phyloP scores from a whole-genome alignment of 2,797 vertebrate species.

The Urophycis tenuis region DNA sequence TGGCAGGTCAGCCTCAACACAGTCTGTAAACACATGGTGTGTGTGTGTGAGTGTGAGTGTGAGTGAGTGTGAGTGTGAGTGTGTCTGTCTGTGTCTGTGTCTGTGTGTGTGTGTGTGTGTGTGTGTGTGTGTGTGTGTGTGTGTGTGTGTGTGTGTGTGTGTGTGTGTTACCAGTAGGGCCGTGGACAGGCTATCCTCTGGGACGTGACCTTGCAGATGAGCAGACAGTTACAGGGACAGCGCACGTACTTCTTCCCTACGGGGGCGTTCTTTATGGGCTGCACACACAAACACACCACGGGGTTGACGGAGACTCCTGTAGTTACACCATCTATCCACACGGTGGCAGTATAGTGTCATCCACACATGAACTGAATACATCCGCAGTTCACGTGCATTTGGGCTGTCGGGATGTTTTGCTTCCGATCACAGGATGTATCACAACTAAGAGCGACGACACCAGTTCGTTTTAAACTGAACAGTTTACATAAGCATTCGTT shows the following conservation, averaged over 20 bases:
- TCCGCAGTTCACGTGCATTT: not conserved
- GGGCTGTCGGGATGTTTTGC: not conserved
- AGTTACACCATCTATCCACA: not conserved
- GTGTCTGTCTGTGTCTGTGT: conserved; percentile 30
- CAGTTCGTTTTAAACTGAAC: too few relatives aligned
- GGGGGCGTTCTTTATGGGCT: conserved; percentile 88
- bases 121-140: not conserved
- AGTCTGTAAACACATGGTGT: not conserved
- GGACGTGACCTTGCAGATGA: conserved; percentile 87
- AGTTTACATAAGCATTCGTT: not conserved
- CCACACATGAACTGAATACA: too few relatives aligned
- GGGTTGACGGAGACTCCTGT: not conserved
- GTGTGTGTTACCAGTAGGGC: conserved; percentile 78
- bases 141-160: not conserved
- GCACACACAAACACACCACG: not conserved
- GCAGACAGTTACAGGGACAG: conserved; percentile 86
- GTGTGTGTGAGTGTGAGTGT: not conserved
- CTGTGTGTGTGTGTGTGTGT: not conserved
- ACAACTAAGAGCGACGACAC: too few relatives aligned
- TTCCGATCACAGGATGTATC: not conserved
- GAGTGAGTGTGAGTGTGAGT: not conserved
- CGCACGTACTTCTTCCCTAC: conserved; percentile 88
- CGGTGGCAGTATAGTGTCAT: not conserved
- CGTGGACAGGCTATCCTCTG: conserved; percentile 85
- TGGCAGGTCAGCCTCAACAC: not conserved